A percentile compares a stretch with the other conserved stretches of the same genome.
Evolutionary conservation across 2,797 vertebrate species (phyloP).

Genomic region (Galaxias olidus): DNA sequence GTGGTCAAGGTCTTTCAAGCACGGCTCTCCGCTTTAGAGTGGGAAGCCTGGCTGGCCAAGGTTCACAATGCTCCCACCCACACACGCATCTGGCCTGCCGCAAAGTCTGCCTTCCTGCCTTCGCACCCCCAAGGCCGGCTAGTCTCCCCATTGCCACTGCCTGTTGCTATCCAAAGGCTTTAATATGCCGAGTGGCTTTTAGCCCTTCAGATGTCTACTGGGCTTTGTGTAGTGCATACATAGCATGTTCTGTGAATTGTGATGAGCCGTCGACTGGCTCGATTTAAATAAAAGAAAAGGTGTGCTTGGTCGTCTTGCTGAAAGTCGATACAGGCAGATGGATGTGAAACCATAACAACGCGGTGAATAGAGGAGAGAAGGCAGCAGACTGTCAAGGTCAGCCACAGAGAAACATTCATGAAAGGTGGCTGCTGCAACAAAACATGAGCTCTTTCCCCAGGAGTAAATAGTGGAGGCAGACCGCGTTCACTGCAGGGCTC

Average conservation of each 20-base stretch:
- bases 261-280: not conserved
- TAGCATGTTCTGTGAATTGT: not conserved
- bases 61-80: slow-evolving; percentile 39
- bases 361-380: slow-evolving; percentile 6
- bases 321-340: slow-evolving; percentile 20
- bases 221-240: slow-evolving; percentile 13
- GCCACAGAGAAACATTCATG: slow-evolving; percentile 1
- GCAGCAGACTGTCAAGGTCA: slow-evolving; percentile 22
- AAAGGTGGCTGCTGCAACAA: not conserved
- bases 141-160: slow-evolving; percentile 13
- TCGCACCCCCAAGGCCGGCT: slow-evolving; percentile 65
- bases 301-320: slow-evolving; percentile 12
- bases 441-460: slow-evolving; percentile 7
- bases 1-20: slow-evolving; percentile 57
- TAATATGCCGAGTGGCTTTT: not conserved
- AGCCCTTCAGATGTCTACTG: slow-evolving; percentile 3
- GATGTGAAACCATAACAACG: slow-evolving; percentile 10
- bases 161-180: slow-evolving; percentile 19
- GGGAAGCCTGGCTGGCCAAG: slow-evolving; percentile 51
- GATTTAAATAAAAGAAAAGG: not conserved
- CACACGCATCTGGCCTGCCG: slow-evolving; percentile 28
- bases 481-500: not conserved
- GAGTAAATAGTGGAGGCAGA: not conserved
- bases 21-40: slow-evolving; percentile 43
- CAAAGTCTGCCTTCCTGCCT: slow-evolving; percentile 33